These are phyloP conservation scores for Trissolcus basalis DNA, from an alignment of 1,140 invertebrate species.

Conservation along the genomic window DNA sequence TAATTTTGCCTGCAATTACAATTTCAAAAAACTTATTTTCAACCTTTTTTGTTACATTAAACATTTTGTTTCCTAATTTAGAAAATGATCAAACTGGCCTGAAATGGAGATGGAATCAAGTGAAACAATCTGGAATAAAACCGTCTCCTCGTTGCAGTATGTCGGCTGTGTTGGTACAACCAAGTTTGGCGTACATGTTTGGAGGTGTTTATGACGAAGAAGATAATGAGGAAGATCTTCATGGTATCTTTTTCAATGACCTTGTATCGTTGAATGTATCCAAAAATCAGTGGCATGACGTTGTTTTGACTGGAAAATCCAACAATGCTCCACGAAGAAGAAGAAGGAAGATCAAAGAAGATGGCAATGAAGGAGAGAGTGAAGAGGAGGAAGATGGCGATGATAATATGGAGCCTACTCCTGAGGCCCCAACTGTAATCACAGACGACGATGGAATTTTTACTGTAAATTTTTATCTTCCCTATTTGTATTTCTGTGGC, in stretches of 20 bases:
- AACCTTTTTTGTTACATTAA: too few species aligned
- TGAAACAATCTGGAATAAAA: conserved; percentile 82
- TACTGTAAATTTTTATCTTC: conserved; percentile 59
- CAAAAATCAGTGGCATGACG: conserved; percentile 82
- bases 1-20: too few species aligned
- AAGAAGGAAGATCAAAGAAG: conserved; percentile 70
- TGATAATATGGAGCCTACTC: conserved; percentile 67
- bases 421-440: conserved; percentile 56
- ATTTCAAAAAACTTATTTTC: too few species aligned
- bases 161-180: conserved; percentile 75
- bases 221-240: conserved; percentile 87
- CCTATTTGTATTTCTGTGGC: too few species aligned
- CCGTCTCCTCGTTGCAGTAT: conserved; percentile 84
- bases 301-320: conserved; percentile 77
- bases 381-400: conserved; percentile 52
- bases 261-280: conserved; percentile 86
- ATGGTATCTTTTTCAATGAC: conserved; percentile 90
- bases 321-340: conserved; percentile 66
- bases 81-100: conserved; percentile 79
- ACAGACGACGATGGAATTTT: conserved; percentile 69
- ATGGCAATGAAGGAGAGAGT: conserved; percentile 64
- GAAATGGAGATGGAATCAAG: conserved; percentile 86
- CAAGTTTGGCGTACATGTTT: conserved; percentile 82
- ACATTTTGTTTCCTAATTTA: conserved; percentile 62
- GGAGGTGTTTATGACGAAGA: conserved; percentile 90